Evolutionary conservation across 2,113 vertebrate genomes (phyloP).

Genomic region (Hydrochoerus hydrochaeris): DNA sequence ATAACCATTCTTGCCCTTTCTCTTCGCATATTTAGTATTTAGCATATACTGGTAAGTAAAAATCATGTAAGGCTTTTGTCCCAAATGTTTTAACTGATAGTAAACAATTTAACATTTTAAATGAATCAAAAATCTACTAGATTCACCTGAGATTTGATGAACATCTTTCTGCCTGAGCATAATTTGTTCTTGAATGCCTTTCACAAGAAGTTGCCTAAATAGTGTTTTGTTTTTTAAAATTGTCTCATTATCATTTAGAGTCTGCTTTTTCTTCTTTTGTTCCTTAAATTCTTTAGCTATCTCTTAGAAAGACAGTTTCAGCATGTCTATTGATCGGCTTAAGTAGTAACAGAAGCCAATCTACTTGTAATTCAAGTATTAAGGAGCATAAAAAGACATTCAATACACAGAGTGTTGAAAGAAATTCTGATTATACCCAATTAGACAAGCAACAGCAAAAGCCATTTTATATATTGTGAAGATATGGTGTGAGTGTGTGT

Average conservation of each 20-base stretch:
- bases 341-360: conserved; percentile 15
- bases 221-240: conserved; percentile 35
- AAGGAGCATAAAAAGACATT: neutral
- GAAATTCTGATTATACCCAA: neutral
- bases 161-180: neutral
- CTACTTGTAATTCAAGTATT: conserved; percentile 41
- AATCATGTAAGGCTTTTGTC: neutral
- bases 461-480: neutral
- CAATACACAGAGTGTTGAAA: neutral
- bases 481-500: neutral
- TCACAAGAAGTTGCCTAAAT: neutral
- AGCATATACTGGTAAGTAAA: conserved; percentile 33
- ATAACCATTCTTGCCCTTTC: neutral
- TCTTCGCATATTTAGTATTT: conserved; percentile 24
- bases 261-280: conserved; percentile 1
- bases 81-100: conserved; percentile 30
- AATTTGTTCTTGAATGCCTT: conserved; percentile 33
- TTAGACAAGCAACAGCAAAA: neutral
- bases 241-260: conserved; percentile 27
- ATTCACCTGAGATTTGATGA: conserved; percentile 21
- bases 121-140: conserved; percentile 36
- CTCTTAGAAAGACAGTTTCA: conserved; percentile 32
- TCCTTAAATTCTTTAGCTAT: conserved; percentile 47
- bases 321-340: neutral
- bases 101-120: conserved; percentile 38